Evolutionary conservation across 2,113 vertebrate genomes (phyloP), one percentile per base, ranked within the genome.

Genomic region (Sylvietta virens): DNA sequence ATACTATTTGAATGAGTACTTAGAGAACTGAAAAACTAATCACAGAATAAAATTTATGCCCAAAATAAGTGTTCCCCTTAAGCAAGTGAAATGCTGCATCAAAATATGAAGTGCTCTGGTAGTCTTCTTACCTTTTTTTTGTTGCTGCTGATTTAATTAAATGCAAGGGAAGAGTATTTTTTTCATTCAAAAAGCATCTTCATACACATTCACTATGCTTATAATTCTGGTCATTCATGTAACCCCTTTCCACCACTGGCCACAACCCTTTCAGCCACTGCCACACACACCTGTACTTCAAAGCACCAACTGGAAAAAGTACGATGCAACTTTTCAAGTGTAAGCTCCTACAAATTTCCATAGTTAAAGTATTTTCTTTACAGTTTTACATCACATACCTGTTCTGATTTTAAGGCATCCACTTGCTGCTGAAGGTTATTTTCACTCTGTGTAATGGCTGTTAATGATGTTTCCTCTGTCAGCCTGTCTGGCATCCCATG

Each of bases 371-470:
- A 60, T 86, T 56, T 83, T 71, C 40, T 45, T 26, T 28, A 28
- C 20, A 45, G n/a, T 17, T 76, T 67, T 21, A 93, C 20, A 62
- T 96, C 98, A 87, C 97, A 16, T 97, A 98, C 98, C 98, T 98
- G 98, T 88, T 99, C 98, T 74, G 97, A 95, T 88, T 97, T 97
- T 56, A 98, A 94, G 48, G 91, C 35, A 69, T 84, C 88, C 96
- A 98, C 96, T 95, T 98, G 98, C 94, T 98, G 97, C 96, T 97
- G 96, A 95, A 98, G 98, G 39, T 97, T 89, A 48, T 93, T 97
- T 97, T 97, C 98, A 83, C 56, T 80, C 48, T 81, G 93, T 47
- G 97, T 86, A 94, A 92, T 48, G 11, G 91, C 69, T 51, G 76
- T 53, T 73, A 81, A 62, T 0, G 95, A 92, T 56, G 97, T 94